Evolutionary conservation across 2,113 vertebrate species (phyloP).

Genomic region (Gavialis gangeticus): DNA sequence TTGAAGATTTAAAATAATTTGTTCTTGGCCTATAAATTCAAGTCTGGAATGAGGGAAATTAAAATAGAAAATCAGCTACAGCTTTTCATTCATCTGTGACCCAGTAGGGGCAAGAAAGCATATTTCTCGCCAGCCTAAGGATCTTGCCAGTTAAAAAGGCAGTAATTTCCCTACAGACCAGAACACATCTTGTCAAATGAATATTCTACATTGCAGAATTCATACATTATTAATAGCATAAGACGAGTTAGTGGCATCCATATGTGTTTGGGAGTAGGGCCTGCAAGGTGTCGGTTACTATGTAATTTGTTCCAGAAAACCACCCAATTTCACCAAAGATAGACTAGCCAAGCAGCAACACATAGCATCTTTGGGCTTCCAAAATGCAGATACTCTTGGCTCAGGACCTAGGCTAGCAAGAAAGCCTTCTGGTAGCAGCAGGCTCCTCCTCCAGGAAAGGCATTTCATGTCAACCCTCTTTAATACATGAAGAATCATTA

Average conservation of each 20-base stretch:
- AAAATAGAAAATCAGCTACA: neutral
- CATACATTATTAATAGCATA: constrained; percentile 49
- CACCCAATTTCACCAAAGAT: neutral
- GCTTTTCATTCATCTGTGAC: constrained; percentile 52
- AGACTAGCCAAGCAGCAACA: neutral
- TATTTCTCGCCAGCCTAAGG: neutral
- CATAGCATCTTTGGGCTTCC: neutral
- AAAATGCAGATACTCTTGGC: neutral
- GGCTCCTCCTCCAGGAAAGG: neutral
- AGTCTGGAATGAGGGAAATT: constrained; percentile 17
- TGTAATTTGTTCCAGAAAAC: neutral
- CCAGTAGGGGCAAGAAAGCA: constrained; percentile 19
- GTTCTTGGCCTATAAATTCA: constrained; percentile 4
- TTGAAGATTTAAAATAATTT: neutral
- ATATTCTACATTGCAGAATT: constrained; percentile 20
- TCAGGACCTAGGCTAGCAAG: neutral
- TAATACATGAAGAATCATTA: neutral
- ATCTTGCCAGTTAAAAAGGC: constrained; percentile 30
- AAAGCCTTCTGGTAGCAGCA: neutral
- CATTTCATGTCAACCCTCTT: accelerated
- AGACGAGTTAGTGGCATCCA: constrained; percentile 2
- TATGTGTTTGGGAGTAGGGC: neutral
- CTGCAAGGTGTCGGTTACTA: neutral
- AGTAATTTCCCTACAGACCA: constrained; percentile 53
- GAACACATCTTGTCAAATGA: constrained; percentile 46